Percentiles rank a stretch among this genome's conserved stretches.
Evolutionary conservation across 2,113 vertebrate species (phyloP).

Genomic region (Phalacrocorax aristotelis): DNA sequence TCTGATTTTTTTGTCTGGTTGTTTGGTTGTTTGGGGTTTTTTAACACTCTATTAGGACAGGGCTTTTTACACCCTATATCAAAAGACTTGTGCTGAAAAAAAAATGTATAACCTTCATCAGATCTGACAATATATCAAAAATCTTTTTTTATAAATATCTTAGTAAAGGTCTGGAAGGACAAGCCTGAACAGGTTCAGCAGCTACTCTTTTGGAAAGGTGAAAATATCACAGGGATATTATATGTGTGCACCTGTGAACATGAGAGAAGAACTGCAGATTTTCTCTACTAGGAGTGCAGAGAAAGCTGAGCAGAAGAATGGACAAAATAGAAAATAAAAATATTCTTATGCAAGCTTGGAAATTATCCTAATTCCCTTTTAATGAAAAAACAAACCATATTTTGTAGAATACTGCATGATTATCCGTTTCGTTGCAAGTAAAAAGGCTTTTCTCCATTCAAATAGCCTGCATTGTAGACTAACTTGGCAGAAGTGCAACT

Average conservation of each 20-base stretch:
- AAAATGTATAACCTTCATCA: not conserved
- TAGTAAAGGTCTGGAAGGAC: not conserved
- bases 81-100: not conserved
- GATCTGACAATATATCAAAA: not conserved
- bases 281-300: not conserved
- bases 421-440: not conserved
- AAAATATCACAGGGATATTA: not conserved
- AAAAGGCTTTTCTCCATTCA: not conserved
- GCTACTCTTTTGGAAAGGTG: not conserved
- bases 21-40: rapidly evolving
- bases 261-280: not conserved
- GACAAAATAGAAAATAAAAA: not conserved
- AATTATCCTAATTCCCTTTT: not conserved
- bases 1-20: not conserved
- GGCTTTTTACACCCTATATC: not conserved
- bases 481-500: not conserved
- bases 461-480: not conserved
- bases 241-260: not conserved
- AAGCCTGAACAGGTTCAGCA: not conserved
- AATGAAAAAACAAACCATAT: not conserved
- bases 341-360: not conserved
- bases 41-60: not conserved
- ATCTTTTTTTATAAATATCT: not conserved
- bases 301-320: not conserved
- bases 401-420: not conserved